These are phyloP conservation scores for Kradibia gibbosae DNA, from an alignment of 1,140 invertebrate species.

Conservation along the genomic window DNA sequence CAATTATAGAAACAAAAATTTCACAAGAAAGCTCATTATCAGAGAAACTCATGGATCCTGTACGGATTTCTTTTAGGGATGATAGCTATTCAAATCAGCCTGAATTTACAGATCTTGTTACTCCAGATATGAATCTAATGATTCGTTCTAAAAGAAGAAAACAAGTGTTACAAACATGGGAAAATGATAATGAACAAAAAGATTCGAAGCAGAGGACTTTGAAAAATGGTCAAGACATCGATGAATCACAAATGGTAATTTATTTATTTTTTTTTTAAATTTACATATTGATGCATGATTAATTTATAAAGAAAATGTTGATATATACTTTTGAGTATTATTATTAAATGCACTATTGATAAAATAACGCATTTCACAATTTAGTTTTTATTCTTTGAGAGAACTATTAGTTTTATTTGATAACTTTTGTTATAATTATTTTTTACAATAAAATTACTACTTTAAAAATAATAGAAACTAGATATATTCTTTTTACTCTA, in stretches of 20 bases:
- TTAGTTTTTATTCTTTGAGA: too few species aligned
- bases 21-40: conserved; percentile 55
- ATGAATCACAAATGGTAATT: conserved; percentile 57
- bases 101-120: conserved; percentile 66
- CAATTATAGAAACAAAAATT: conserved; percentile 57
- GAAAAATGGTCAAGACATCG: conserved; percentile 48
- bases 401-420: too few species aligned
- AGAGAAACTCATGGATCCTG: conserved; percentile 63
- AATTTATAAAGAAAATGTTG: too few species aligned
- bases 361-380: too few species aligned
- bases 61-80: conserved; percentile 68
- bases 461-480: too few species aligned
- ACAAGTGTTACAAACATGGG: conserved; percentile 55
- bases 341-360: too few species aligned
- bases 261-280: conserved; percentile 16
- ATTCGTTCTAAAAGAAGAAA: conserved; percentile 62
- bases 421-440: too few species aligned
- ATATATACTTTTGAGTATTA: too few species aligned
- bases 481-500: too few species aligned
- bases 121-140: conserved; percentile 67
- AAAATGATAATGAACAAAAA: conserved; percentile 50
- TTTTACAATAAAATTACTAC: too few species aligned
- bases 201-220: conserved; percentile 27
- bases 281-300: too few species aligned
- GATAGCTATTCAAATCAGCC: conserved; percentile 59